Percentiles rank a stretch among this genome's conserved stretches.
Conservation (phyloP, 1,140 invertebrate genomes). For the Hesperophylax magnus region DNA sequence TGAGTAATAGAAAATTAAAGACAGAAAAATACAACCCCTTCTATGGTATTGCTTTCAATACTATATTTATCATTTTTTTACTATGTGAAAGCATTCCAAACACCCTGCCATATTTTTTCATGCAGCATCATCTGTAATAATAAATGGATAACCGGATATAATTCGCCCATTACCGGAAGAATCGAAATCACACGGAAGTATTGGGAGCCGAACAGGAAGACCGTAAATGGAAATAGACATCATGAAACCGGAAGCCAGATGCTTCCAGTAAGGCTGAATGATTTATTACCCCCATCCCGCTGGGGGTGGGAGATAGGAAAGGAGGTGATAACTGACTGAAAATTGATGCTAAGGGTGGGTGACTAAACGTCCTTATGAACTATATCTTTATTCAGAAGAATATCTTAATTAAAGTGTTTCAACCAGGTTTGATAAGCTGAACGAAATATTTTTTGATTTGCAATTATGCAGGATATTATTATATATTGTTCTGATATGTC, state of each 20-base stretch:
- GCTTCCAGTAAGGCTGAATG: conserved; percentile 31
- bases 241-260: conserved; percentile 33
- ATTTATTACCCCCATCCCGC: conserved; percentile 23
- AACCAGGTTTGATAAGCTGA: no score
- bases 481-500: no score
- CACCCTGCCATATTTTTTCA: conserved; percentile 7
- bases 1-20: no score
- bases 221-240: conserved; percentile 37
- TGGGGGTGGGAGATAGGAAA: no score
- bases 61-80: not conserved
- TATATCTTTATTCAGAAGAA: no score
- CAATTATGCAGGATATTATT: no score
- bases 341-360: not conserved
- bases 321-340: conserved; percentile 14
- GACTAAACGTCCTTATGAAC: no score
- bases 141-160: conserved; percentile 25
- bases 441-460: no score
- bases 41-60: no score
- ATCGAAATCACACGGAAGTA: conserved; percentile 20
- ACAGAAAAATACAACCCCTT: no score
- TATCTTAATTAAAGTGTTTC: no score
- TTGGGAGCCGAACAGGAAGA: conserved; percentile 32
- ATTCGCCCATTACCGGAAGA: conserved; percentile 23
- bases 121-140: conserved; percentile 13
- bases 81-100: not conserved